Base-by-base conservation (phyloP, 2,888 invertebrate species). In the Thereva unica region DNA sequence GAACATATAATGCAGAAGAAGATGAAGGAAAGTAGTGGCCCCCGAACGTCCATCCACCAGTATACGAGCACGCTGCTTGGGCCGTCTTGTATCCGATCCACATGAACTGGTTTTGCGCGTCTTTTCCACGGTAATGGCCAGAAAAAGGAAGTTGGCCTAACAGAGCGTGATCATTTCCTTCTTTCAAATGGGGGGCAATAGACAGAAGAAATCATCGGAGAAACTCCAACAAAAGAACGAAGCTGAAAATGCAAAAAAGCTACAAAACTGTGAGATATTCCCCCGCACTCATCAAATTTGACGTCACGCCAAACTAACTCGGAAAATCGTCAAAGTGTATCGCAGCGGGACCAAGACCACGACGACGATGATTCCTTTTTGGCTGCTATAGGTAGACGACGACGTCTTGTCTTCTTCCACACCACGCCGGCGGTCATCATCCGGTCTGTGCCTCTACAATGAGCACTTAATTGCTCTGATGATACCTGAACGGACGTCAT, bases 121-220 rank as follows among this genome's bases (percentile, higher is more conserved):
- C 71, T 72, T 72, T 71, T 72, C 72, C 72, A 71, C 72, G 67
- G 71, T 71, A 68, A 57, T 72, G 72, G 68, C 71, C 72, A 72
- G 72, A 72, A 72, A 72, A 72, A 72, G 72, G 72, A 72, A 72
- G 72, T 72, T 70, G 68, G 70, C 68, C 61, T 70, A 72, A 70
- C 71, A 70, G 70, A 72, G 72, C 72, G 71, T 72, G 71, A 72
- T 72, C 71, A 69, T 71, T 72, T 72, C 71, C 72, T 72, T 71
- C 67, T 64, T 65, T 53, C 52, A 66, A 67, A 68, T 66, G 64
- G 67, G 45, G 66, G 64, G 66, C 68, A 69, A 67, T 70, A 70
- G 70, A 52, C 53, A 7, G 23, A 57, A 35, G 50, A 45, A 50
- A 50, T 61, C 61, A 41, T 61, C 41, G 50, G 50, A 61, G 61